These are phyloP conservation scores for Idaea dimidiata DNA, from an alignment of 2,888 invertebrate genomes.

Conservation along the genomic window DNA sequence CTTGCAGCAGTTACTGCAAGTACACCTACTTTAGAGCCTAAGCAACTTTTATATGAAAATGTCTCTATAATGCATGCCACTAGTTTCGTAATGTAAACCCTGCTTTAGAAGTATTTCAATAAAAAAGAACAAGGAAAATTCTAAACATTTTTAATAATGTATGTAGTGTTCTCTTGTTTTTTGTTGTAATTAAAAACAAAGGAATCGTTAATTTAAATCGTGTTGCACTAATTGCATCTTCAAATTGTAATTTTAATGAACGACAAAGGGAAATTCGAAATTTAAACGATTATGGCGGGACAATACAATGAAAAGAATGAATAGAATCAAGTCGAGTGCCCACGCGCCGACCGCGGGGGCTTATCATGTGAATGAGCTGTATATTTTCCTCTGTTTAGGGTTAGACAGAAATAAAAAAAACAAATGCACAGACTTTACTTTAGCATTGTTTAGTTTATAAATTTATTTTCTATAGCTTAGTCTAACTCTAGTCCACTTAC, in stretches of 20 bases:
- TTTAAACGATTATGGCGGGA: constrained; percentile 59
- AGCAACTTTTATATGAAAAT: no score
- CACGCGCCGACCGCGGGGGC: constrained; percentile 57
- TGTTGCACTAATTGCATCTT: constrained; percentile 50
- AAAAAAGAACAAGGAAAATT: no score
- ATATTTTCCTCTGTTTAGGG: neutral
- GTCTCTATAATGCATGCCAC: no score
- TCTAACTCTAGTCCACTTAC: no score
- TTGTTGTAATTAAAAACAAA: constrained; percentile 23
- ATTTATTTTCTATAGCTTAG: no score
- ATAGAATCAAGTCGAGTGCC: constrained; percentile 50
- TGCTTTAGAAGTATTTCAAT: no score
- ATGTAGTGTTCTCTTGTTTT: neutral
- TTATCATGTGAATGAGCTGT: constrained; percentile 8
- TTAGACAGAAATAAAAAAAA: neutral
- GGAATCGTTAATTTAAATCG: constrained; percentile 26
- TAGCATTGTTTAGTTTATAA: no score
- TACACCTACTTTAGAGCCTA: no score
- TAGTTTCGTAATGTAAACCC: no score
- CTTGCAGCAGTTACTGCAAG: no score
- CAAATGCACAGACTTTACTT: no score
- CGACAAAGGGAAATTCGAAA: constrained; percentile 57
- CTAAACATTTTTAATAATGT: neutral
- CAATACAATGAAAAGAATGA: constrained; percentile 58
- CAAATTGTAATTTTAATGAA: constrained; percentile 44